A percentile compares a stretch with the other conserved stretches of the same genome.
Evolutionary conservation across 1,140 invertebrate genomes (phyloP).

Genomic region (Zaprionus camerounensis): DNA sequence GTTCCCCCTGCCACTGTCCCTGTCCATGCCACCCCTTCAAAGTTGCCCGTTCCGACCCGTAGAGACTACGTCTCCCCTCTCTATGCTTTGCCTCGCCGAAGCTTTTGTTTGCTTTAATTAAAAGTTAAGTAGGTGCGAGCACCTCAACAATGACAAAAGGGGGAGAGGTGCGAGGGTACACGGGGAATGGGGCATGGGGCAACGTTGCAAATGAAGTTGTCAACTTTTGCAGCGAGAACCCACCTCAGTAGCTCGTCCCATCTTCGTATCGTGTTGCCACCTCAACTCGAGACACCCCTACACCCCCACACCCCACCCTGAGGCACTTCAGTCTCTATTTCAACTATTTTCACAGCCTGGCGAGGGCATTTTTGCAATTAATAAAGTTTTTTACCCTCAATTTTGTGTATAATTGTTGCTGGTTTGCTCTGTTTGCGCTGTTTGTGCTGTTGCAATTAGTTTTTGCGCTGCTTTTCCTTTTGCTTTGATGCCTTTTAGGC

Average conservation of each 20-base stretch:
- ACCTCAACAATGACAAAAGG: conserved; percentile 67
- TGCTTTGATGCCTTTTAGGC: conserved; percentile 81
- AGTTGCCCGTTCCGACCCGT: conserved; percentile 1
- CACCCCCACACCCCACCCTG: conserved; percentile 7
- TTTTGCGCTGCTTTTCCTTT: conserved; percentile 70
- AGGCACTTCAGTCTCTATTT: conserved; percentile 67
- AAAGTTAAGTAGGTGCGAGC: conserved; percentile 82
- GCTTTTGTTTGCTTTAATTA: conserved; percentile 81
- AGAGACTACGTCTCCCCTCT: background rate
- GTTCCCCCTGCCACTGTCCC: background rate
- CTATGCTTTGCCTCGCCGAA: conserved; percentile 33
- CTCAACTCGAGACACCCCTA: background rate
- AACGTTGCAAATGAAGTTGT: conserved; percentile 78
- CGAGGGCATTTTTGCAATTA: conserved; percentile 79
- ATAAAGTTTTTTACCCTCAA: conserved; percentile 81
- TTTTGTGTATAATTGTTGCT: conserved; percentile 81
- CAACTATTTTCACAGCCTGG: conserved; percentile 71
- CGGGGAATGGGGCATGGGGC: conserved; percentile 15
- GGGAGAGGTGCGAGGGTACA: background rate
- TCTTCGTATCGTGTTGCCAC: background rate
- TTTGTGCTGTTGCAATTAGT: conserved; percentile 80
- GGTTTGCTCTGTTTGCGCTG: conserved; percentile 46
- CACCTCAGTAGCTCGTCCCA: background rate
- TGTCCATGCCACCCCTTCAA: background rate
- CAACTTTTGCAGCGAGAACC: conserved; percentile 61